These are phyloP conservation scores for Catajapyx aquilonaris DNA, from an alignment of 1,140 invertebrate genomes.

Conservation along the genomic window DNA sequence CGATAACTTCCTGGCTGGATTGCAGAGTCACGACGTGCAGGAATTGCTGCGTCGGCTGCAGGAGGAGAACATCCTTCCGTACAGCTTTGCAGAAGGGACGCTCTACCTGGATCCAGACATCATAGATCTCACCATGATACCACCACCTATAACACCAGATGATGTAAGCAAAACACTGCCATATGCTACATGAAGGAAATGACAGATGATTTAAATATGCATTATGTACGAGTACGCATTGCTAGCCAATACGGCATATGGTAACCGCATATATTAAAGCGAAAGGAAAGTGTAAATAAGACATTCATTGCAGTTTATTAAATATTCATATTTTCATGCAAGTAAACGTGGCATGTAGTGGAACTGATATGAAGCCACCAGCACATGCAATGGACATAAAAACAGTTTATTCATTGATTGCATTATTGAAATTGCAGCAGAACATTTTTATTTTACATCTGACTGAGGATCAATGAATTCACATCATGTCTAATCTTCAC, in stretches of 20 bases:
- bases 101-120: conserved; percentile 63
- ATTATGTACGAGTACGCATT: too few relatives aligned
- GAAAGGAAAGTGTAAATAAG: too few relatives aligned
- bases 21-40: conserved; percentile 20
- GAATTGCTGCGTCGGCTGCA: conserved; percentile 21
- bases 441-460: conserved; percentile 1
- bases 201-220: too few relatives aligned
- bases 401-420: background rate
- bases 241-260: too few relatives aligned
- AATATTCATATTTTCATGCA: too few relatives aligned
- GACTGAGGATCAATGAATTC: conserved; percentile 1
- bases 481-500: conserved; percentile 1
- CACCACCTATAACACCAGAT: conserved; percentile 59
- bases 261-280: too few relatives aligned
- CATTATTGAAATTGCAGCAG: background rate
- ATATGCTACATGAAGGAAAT: too few relatives aligned
- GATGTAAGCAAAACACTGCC: conserved; percentile 21
- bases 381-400: background rate
- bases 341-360: background rate
- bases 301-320: too few relatives aligned
- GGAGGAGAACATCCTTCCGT: conserved; percentile 17
- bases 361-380: background rate
- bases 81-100: conserved; percentile 28
- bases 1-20: conserved; percentile 29
- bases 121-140: conserved; percentile 72